phyloP scores from a whole-genome alignment of 2,888 invertebrate genomes.

The Sphaeridia pumilis region DNA sequence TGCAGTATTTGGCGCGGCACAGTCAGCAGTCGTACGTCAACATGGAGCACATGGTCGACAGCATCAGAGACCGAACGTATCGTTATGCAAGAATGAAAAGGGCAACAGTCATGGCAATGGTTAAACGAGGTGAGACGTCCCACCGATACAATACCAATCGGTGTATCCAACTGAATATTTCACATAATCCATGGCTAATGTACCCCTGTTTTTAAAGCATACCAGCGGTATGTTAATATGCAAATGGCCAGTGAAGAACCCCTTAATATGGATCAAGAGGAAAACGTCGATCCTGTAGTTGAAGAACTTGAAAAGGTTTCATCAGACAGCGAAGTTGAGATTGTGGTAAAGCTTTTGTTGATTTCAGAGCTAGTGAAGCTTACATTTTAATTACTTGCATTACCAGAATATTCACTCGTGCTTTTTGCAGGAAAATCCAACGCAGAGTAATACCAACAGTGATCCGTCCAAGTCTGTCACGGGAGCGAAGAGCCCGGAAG shows the following conservation, averaged over 20 bases:
- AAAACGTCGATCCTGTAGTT: neutral
- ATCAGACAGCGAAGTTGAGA: conserved; percentile 25
- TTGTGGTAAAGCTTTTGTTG: conserved; percentile 17
- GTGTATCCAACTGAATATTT: too few species aligned
- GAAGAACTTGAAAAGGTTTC: conserved; percentile 7
- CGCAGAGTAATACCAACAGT: too few species aligned
- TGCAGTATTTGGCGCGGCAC: conserved; percentile 64
- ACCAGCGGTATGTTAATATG: conserved; percentile 10
- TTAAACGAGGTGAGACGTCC: conserved; percentile 48
- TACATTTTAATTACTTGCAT: too few species aligned
- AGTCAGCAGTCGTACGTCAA: conserved; percentile 68
- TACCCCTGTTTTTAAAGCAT: conserved; percentile 1
- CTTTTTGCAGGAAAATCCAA: too few species aligned
- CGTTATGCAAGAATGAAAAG: conserved; percentile 73
- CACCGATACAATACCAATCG: too few species aligned
- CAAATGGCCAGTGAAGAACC: conserved; percentile 7
- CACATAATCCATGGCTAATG: too few species aligned
- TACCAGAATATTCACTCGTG: too few species aligned
- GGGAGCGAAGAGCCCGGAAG: too few species aligned
- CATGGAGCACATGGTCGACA: conserved; percentile 70
- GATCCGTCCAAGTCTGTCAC: too few species aligned
- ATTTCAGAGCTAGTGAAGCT: too few species aligned
- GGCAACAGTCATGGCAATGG: conserved; percentile 62
- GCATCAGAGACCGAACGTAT: conserved; percentile 57
- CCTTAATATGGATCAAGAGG: neutral